Percentiles rank a stretch among this genome's conserved stretches.
These are phyloP conservation scores for Pogonophryne albipinna DNA, from an alignment of 2,797 vertebrate species.

Conservation along the genomic window DNA sequence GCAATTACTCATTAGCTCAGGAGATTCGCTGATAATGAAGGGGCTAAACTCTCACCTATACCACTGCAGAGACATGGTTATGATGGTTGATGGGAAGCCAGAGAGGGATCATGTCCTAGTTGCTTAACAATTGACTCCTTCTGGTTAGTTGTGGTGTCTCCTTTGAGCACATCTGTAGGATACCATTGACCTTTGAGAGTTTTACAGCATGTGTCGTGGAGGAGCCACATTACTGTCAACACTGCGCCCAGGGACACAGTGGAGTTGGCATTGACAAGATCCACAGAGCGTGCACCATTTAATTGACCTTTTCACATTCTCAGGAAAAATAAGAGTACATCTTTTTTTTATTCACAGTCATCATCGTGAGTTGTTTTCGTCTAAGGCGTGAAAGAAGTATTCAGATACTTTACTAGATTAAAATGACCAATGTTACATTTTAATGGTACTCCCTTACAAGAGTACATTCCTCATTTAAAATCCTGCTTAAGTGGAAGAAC, in stretches of 20 bases:
- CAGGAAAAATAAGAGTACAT: neutral
- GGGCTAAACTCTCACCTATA: constrained; percentile 15
- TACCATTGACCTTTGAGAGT: constrained; percentile 10
- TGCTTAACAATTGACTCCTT: neutral
- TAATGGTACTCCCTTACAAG: neutral
- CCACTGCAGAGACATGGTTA: neutral
- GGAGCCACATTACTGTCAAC: constrained; percentile 9
- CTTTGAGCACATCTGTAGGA: constrained; percentile 11
- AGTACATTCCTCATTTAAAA: neutral
- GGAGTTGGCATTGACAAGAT: constrained; percentile 5
- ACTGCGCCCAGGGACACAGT: neutral
- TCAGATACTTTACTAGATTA: neutral
- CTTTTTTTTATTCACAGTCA: neutral
- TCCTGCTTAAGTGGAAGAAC: neutral
- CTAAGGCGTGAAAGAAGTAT: neutral
- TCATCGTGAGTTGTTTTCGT: neutral
- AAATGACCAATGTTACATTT: neutral
- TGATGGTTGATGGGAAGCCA: constrained; percentile 6
- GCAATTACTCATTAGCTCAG: constrained; percentile 39
- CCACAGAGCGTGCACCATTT: neutral
- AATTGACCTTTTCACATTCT: neutral
- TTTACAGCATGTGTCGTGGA: neutral
- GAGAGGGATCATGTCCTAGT: constrained; percentile 11
- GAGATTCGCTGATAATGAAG: constrained; percentile 5
- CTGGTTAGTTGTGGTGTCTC: neutral